Conservation (phyloP, 1,140 invertebrate genomes). For the Panagrolaimus sp. region DNA sequence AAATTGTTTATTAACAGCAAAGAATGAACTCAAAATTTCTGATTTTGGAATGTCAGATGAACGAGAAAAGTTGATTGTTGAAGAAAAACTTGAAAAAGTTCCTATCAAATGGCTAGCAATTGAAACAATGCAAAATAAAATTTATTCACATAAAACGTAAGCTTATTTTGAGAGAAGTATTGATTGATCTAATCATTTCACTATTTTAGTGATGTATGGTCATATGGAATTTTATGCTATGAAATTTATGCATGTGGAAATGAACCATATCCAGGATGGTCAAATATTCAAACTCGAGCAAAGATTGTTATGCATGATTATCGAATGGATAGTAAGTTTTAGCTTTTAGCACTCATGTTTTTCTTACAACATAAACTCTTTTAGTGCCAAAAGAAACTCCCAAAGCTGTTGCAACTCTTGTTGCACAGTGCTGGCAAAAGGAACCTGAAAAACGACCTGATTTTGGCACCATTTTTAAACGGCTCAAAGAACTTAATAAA, state of each 20-base stretch:
- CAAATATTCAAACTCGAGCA: slow-evolving; percentile 38
- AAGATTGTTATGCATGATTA: slow-evolving; percentile 44
- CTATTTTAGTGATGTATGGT: slow-evolving; percentile 15
- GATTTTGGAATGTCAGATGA: slow-evolving; percentile 45
- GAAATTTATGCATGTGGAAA: slow-evolving; percentile 40
- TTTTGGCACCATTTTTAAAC: slow-evolving; percentile 16
- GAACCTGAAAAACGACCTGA: slow-evolving; percentile 24
- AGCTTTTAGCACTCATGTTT: too few species aligned
- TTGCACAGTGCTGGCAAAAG: slow-evolving; percentile 23
- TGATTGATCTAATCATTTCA: too few species aligned
- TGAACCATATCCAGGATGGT: slow-evolving; percentile 43
- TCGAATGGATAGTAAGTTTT: slow-evolving; percentile 27
- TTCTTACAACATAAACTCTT: too few species aligned
- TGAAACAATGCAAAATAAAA: slow-evolving; percentile 51
- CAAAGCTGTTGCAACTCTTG: slow-evolving; percentile 25
- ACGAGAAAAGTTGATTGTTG: slow-evolving; percentile 19
- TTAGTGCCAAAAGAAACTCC: slow-evolving; percentile 32
- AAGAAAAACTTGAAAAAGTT: slow-evolving; percentile 79
- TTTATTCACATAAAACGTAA: slow-evolving; percentile 40
- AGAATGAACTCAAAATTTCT: slow-evolving; percentile 32
- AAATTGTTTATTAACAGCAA: slow-evolving; percentile 35
- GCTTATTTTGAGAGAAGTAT: slow-evolving; percentile 12
- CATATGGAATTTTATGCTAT: slow-evolving; percentile 28
- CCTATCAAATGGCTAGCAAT: slow-evolving; percentile 68
- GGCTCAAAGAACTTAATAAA: neutral